These are phyloP conservation scores for Listronotus oregonensis DNA, from an alignment of 1,140 invertebrate genomes.

Conservation along the genomic window DNA sequence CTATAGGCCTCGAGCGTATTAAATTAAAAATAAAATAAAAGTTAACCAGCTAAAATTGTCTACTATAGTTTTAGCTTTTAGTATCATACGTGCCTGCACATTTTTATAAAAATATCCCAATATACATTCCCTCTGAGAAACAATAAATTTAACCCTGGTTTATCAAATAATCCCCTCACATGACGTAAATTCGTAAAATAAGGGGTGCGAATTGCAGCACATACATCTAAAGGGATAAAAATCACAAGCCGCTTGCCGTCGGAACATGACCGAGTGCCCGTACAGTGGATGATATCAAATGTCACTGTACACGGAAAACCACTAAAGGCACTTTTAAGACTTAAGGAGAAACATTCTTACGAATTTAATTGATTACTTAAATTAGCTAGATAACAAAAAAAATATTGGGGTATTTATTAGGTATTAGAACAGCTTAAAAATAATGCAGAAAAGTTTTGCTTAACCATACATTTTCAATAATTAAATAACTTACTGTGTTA, in stretches of 20 bases:
- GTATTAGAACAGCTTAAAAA: no score
- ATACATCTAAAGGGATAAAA: constrained; percentile 35
- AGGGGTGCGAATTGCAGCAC: constrained; percentile 25
- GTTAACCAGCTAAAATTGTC: no score
- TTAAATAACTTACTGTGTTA: no score
- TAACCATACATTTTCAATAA: no score
- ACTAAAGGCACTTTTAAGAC: constrained; percentile 24
- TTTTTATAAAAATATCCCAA: no score
- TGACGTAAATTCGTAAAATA: constrained; percentile 21
- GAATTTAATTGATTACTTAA: constrained; percentile 29
- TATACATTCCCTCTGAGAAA: no score
- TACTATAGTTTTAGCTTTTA: no score
- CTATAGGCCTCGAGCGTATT: no score
- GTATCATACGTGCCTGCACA: no score
- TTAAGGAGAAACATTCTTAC: constrained; percentile 18
- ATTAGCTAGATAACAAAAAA: not conserved
- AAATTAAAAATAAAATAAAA: no score
- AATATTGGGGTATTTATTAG: no score
- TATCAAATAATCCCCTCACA: constrained; percentile 31
- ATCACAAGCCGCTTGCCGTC: constrained; percentile 32
- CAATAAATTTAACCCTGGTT: constrained; percentile 21
- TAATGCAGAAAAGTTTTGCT: no score
- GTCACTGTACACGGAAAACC: constrained; percentile 31
- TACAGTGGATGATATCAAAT: constrained; percentile 30
- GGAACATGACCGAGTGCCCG: constrained; percentile 35